These are phyloP conservation scores for Macroramphosus scolopax DNA, from an alignment of 2,797 vertebrate genomes.

Conservation along the genomic window DNA sequence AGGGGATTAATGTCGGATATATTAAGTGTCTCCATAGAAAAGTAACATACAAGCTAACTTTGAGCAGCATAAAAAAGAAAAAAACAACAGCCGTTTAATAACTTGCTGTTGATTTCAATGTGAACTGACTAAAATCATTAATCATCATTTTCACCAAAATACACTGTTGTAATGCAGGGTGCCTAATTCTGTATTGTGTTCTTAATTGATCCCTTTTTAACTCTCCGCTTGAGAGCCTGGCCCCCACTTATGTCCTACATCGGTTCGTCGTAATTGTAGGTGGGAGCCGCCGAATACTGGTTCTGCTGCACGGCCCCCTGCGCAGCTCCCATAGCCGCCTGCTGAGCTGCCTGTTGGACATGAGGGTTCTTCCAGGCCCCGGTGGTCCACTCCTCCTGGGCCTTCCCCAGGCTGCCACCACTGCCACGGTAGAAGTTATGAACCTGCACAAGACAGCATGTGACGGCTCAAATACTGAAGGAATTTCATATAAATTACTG, in stretches of 20 bases:
- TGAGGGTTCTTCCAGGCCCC: conserved; percentile 98
- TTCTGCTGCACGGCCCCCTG: conserved; percentile 86
- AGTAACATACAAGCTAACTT: conserved; percentile 37
- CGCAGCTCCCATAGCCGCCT: conserved; percentile 89
- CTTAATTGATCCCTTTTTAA: conserved; percentile 70
- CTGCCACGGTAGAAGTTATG: conserved; percentile 96
- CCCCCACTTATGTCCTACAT: conserved; percentile 82
- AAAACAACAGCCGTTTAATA: conserved; percentile 20
- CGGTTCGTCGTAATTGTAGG: conserved; percentile 94
- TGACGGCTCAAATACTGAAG: too few relatives aligned
- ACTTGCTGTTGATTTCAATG: conserved; percentile 31
- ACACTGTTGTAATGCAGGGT: conserved; percentile 59
- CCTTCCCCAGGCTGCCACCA: conserved; percentile 94
- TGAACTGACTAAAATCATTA: conserved; percentile 23
- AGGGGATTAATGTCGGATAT: conserved; percentile 30
- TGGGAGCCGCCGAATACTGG: conserved; percentile 93
- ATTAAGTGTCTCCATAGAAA: conserved; percentile 25
- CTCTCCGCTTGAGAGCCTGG: conserved; percentile 43
- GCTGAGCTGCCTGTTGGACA: conserved; percentile 92
- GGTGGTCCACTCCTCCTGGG: conserved; percentile 95
- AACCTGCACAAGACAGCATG: conserved; percentile 75
- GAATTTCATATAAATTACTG: too few relatives aligned
- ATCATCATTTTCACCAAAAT: conserved; percentile 32
- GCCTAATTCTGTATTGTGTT: conserved; percentile 70
- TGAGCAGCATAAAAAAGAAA: conserved; percentile 30